phyloP scores from a whole-genome alignment of 23 tunicate genomes.

The Diplosoma virens region DNA sequence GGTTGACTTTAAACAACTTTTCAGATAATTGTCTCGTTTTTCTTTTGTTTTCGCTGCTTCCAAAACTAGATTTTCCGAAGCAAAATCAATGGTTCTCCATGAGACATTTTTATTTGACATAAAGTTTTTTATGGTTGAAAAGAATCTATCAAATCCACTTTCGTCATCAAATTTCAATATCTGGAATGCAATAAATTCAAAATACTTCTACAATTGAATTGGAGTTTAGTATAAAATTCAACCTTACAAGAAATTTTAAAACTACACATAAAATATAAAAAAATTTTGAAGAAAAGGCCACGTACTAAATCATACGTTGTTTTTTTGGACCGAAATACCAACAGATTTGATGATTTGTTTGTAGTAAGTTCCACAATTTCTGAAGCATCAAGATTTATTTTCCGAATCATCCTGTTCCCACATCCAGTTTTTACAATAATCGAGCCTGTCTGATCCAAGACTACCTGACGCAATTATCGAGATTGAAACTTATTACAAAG shows the following conservation, averaged over 20 bases:
- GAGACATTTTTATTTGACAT: neutral
- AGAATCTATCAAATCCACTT: conserved; percentile 18
- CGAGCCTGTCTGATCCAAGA: too few species aligned
- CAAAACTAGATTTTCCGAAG: conserved; percentile 15
- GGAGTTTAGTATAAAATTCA: too few species aligned
- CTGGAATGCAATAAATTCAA: conserved; percentile 11
- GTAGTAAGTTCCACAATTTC: neutral
- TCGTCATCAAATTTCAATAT: conserved; percentile 52
- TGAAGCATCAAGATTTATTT: neutral
- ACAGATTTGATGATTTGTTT: neutral
- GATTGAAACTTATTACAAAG: too few species aligned
- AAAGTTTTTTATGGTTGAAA: neutral
- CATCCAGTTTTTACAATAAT: conserved; percentile 23
- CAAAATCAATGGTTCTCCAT: neutral
- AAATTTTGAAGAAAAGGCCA: too few species aligned
- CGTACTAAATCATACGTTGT: conserved; percentile 70
- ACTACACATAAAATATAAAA: too few species aligned
- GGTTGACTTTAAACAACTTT: conserved; percentile 51
- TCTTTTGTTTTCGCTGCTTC: conserved; percentile 63
- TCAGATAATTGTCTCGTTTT: conserved; percentile 41
- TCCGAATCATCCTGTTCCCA: conserved; percentile 64
- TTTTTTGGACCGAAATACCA: conserved; percentile 26
- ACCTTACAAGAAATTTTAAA: too few species aligned
- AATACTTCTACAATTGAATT: too few species aligned
- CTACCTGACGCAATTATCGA: too few species aligned